Evolutionary conservation across 2,888 invertebrate species (phyloP).

Genomic region (Pammene aurita): DNA sequence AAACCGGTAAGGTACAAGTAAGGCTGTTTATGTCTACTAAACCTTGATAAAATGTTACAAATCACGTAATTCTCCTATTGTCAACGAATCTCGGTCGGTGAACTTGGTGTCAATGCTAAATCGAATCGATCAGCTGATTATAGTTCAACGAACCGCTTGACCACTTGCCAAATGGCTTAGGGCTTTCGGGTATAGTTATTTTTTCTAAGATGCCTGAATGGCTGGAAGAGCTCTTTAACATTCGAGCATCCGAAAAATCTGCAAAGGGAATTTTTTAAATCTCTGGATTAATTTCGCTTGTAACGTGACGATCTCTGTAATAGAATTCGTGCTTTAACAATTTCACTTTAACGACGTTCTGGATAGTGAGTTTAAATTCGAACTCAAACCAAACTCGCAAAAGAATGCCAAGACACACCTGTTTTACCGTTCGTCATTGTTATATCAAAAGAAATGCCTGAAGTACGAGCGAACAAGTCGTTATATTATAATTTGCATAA

Average conservation of each 20-base stretch:
- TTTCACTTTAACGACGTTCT: too few species aligned
- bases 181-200: background rate
- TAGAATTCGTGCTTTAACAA: too few species aligned
- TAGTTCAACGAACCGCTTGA: conserved; percentile 31
- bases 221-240: too few species aligned
- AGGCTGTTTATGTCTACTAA: too few species aligned
- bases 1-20: too few species aligned
- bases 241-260: too few species aligned
- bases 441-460: conserved; percentile 13
- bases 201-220: too few species aligned
- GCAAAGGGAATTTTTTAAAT: background rate
- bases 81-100: conserved; percentile 29
- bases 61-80: conserved; percentile 32
- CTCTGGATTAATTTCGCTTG: background rate
- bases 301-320: too few species aligned
- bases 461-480: conserved; percentile 19
- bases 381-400: background rate
- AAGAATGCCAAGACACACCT: background rate
- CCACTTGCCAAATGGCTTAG: conserved; percentile 25
- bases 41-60: conserved; percentile 8
- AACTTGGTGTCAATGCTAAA: conserved; percentile 42
- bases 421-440: conserved; percentile 20
- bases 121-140: conserved; percentile 46
- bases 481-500: conserved; percentile 32
- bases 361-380: too few species aligned